Conservation (phyloP, 2,797 vertebrate genomes). For the Halcyon smyrnensis region DNA sequence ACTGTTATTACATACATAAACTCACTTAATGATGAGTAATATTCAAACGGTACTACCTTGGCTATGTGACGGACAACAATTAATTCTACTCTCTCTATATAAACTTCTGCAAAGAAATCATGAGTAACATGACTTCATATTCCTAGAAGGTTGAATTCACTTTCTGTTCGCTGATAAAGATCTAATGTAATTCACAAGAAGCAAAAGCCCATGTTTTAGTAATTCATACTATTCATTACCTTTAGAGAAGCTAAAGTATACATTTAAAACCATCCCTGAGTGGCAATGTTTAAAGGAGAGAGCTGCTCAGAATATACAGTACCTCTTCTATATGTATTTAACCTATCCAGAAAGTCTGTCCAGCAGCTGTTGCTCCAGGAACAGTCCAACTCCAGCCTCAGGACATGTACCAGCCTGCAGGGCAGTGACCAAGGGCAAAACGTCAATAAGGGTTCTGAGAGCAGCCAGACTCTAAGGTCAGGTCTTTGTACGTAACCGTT, state of each 20-base stretch:
- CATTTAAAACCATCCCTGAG: neutral
- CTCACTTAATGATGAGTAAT: neutral
- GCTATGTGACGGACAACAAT: neutral
- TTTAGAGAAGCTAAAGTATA: neutral
- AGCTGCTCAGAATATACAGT: neutral
- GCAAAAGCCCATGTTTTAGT: neutral
- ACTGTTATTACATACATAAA: neutral
- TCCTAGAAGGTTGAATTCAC: neutral
- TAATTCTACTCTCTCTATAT: neutral
- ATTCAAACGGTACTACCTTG: neutral
- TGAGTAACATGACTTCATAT: neutral
- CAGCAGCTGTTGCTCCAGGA: neutral
- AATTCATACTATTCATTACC: neutral
- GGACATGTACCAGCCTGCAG: accelerated
- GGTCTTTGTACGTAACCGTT: neutral
- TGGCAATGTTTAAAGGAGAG: neutral
- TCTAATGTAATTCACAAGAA: neutral
- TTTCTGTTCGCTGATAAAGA: neutral
- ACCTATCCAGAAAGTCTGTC: neutral
- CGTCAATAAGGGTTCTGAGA: accelerated
- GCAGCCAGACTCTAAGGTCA: neutral
- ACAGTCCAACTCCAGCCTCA: accelerated
- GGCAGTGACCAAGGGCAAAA: neutral
- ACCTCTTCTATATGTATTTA: neutral
- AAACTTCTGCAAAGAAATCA: neutral